Base-by-base conservation (phyloP, 2,888 invertebrate species). In the Pharmacophagus antenor region DNA sequence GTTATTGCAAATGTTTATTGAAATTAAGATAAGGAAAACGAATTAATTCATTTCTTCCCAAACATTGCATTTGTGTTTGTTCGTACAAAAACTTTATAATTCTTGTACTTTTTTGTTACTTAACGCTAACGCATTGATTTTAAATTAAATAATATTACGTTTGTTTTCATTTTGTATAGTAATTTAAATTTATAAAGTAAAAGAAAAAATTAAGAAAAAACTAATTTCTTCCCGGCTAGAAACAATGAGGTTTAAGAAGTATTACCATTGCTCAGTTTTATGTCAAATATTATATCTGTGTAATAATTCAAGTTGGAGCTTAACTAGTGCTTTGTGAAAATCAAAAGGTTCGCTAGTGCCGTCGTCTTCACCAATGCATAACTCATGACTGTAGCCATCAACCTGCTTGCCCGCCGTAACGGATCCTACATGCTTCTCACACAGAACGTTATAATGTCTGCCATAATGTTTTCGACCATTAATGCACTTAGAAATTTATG, bases 291-390 rank as follows among this genome's bases (percentile, higher is more conserved):
- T 4, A 27, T 27, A 10, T 37, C n/a, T n/a, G 2, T 37, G 37
- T 37, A 37, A 37, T 37, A n/a, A 37, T 37, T 37, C n/a, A 44
- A 18, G 42, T 44, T 5, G 20, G 6, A 44, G 18, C 42, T 44
- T 44, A 7, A 27, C 5, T 27, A 8, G 46, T 46, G 23, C 23
- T 5, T 47, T 48, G 17, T 15, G 15, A 58, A 64, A 62, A 62
- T 62, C 55, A 67, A 52, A 47, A 56, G 44, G 22, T 41, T 17
- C 17, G n/a, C 22, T 52, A 23, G 22, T 10, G n/a, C 1, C 51
- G 15, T 21, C 42, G 48, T 22, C 56, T 41, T 49, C 56, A 56
- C 22, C 60, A 51, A 60, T 54, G 50, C 60, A 55, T 55, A 50
- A 51, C 60, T 55, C 49, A 46, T 53, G 42, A 31, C 58, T 58